These are phyloP conservation scores for Diprion similis DNA, from an alignment of 1,140 invertebrate genomes.

Conservation along the genomic window DNA sequence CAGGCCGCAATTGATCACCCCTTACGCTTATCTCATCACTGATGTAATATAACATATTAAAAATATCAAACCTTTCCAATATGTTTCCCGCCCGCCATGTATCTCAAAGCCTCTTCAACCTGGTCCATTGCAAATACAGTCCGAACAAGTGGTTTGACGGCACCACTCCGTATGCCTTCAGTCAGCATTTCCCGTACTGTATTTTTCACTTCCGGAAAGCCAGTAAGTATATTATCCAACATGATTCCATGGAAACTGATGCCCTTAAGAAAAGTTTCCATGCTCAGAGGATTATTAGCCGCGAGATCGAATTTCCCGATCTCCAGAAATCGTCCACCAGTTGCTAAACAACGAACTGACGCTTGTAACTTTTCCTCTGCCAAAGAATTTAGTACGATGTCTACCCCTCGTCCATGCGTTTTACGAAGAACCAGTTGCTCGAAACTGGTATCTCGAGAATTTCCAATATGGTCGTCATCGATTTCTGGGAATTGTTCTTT, in stretches of 20 bases:
- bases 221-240: conserved; percentile 76
- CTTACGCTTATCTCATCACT: background rate
- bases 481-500: conserved; percentile 74
- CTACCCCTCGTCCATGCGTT: conserved; percentile 70
- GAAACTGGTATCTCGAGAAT: conserved; percentile 70
- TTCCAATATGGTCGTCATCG: conserved; percentile 67
- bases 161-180: conserved; percentile 57
- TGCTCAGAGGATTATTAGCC: conserved; percentile 67
- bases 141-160: conserved; percentile 66
- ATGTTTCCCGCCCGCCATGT: conserved; percentile 86
- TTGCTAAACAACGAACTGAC: conserved; percentile 74
- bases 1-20: conserved; percentile 28
- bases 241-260: conserved; percentile 88
- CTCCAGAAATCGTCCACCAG: conserved; percentile 70
- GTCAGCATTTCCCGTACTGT: background rate
- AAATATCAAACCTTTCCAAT: conserved; percentile 78
- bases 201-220: conserved; percentile 22
- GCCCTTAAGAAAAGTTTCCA: conserved; percentile 79
- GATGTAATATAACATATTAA: conserved; percentile 31
- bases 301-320: conserved; percentile 74
- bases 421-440: conserved; percentile 66
- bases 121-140: conserved; percentile 67
- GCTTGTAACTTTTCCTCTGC: conserved; percentile 72
- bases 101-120: conserved; percentile 72
- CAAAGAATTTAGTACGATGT: conserved; percentile 73